phyloP scores from a whole-genome alignment of 2,888 invertebrate species.

The Melanostoma mellinum region DNA sequence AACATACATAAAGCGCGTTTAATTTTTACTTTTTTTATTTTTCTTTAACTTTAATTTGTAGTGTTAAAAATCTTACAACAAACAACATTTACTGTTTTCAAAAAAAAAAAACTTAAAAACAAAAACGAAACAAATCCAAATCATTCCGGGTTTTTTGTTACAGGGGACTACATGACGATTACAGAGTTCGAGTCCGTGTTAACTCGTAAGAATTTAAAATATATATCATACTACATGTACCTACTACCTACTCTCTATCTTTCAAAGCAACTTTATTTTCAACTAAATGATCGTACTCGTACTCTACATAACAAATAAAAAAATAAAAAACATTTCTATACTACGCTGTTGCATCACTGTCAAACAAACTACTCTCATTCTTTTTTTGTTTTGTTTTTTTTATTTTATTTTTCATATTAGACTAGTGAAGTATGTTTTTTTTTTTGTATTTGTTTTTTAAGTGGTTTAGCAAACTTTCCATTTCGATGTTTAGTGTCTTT shows the following conservation, averaged over 20 bases:
- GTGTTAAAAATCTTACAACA: slow-evolving; percentile 54
- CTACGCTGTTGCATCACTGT: slow-evolving; percentile 70
- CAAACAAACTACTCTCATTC: slow-evolving; percentile 51
- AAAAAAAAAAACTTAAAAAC: slow-evolving; percentile 68
- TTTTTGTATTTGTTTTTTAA: slow-evolving; percentile 11
- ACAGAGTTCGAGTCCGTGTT: slow-evolving; percentile 92
- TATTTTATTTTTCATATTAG: slow-evolving; percentile 40
- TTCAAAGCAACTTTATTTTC: slow-evolving; percentile 61
- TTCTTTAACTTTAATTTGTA: slow-evolving; percentile 39
- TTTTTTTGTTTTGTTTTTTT: slow-evolving; percentile 35
- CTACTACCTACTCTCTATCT: slow-evolving; percentile 51
- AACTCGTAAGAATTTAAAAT: slow-evolving; percentile 88
- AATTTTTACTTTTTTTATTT: slow-evolving; percentile 25
- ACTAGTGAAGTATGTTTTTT: slow-evolving; percentile 30
- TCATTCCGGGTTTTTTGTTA: slow-evolving; percentile 81
- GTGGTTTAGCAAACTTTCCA: slow-evolving; percentile 9
- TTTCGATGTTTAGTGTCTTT: slow-evolving; percentile 57
- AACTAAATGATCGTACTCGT: slow-evolving; percentile 69
- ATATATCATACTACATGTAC: slow-evolving; percentile 76
- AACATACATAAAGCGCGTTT: slow-evolving; percentile 44
- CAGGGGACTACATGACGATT: slow-evolving; percentile 89
- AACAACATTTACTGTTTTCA: slow-evolving; percentile 62
- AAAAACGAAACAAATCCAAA: slow-evolving; percentile 77
- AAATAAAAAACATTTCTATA: slow-evolving; percentile 47
- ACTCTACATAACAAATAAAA: slow-evolving; percentile 61